These are phyloP conservation scores for Lysandra bellargus DNA, from an alignment of 2,888 invertebrate species.

Conservation along the genomic window DNA sequence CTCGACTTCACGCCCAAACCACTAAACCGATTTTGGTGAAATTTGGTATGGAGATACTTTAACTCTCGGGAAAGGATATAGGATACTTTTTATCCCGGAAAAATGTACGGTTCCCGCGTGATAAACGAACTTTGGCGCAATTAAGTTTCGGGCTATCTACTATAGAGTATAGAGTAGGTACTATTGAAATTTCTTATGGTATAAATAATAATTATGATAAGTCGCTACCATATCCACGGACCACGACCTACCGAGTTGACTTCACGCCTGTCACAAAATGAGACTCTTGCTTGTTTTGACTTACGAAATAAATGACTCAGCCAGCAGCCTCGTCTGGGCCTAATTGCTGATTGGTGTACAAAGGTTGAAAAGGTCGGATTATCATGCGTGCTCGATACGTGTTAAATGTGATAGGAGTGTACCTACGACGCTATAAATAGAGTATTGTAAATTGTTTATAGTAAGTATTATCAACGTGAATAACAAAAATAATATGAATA, in stretches of 20 bases:
- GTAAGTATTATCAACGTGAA: not conserved
- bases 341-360: slow-evolving; percentile 2
- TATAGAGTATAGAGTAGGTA: too few species aligned
- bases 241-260: not conserved
- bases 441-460: not conserved
- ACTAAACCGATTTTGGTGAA: too few species aligned
- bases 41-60: too few species aligned
- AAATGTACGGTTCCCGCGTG: too few species aligned
- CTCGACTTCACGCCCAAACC: too few species aligned
- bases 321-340: not conserved
- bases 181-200: too few species aligned
- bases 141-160: too few species aligned
- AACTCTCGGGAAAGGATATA: too few species aligned
- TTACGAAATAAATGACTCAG: slow-evolving; percentile 20
- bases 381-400: slow-evolving; percentile 5
- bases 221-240: too few species aligned
- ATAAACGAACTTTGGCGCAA: too few species aligned
- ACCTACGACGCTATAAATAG: not conserved
- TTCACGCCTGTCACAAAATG: not conserved
- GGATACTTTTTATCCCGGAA: too few species aligned
- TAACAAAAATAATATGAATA: not conserved
- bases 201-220: too few species aligned
- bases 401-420: not conserved
- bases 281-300: slow-evolving; percentile 4
- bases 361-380: slow-evolving; percentile 6